phyloP scores from a whole-genome alignment of 2,888 invertebrate genomes.

The Apamea crenata region DNA sequence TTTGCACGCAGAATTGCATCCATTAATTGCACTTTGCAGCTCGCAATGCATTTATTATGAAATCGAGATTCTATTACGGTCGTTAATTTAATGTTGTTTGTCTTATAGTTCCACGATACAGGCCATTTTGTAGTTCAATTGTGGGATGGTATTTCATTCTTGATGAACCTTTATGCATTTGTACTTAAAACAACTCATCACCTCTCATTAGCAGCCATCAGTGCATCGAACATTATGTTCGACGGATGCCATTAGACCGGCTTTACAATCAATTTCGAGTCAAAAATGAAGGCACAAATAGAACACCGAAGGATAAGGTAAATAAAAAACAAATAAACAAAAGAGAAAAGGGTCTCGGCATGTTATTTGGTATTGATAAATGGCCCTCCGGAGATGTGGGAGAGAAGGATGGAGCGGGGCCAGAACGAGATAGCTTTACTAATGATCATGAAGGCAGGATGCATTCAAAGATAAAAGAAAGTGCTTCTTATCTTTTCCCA shows the following conservation, averaged over 20 bases:
- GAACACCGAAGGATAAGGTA: constrained; percentile 87
- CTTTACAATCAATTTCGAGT: constrained; percentile 89
- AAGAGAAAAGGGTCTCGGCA: constrained; percentile 87
- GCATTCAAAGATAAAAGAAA: constrained; percentile 85
- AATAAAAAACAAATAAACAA: constrained; percentile 89
- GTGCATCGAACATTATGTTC: constrained; percentile 83
- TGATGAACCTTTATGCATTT: constrained; percentile 59
- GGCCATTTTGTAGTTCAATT: constrained; percentile 70
- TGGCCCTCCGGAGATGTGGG: constrained; percentile 87
- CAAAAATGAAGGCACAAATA: constrained; percentile 84
- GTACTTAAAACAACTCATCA: constrained; percentile 71
- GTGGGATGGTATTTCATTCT: constrained; percentile 62
- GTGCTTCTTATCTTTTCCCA: constrained; percentile 83
- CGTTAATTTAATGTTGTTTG: constrained; percentile 73
- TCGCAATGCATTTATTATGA: constrained; percentile 75
- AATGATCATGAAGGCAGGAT: constrained; percentile 85
- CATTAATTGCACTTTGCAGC: constrained; percentile 78
- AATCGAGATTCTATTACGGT: constrained; percentile 74
- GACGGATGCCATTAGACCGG: constrained; percentile 86
- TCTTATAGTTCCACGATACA: constrained; percentile 68
- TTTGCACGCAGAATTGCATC: constrained; percentile 82
- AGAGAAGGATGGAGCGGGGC: constrained; percentile 82
- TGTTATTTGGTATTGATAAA: constrained; percentile 91
- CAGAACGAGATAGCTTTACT: constrained; percentile 81
- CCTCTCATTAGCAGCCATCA: constrained; percentile 86